These are phyloP conservation scores for Bilobella aurantiaca DNA, from an alignment of 1,140 invertebrate species.

Conservation along the genomic window DNA sequence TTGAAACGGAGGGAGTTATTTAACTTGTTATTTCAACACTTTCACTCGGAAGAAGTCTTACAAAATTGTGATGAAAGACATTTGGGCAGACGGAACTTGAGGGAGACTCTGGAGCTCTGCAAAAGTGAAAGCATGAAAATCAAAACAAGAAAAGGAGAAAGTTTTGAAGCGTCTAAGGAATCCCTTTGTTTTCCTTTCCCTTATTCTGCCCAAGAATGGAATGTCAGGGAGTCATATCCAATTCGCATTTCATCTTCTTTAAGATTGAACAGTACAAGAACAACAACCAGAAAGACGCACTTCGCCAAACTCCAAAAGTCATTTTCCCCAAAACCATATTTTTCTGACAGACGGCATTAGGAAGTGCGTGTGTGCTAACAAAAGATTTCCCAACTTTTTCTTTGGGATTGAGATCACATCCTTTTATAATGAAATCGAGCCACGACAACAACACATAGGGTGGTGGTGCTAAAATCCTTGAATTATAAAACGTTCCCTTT, in stretches of 20 bases:
- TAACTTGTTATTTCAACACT: too few species aligned
- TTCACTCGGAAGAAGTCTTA: too few species aligned
- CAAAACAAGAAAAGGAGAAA: neutral
- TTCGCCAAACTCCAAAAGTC: neutral
- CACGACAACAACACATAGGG: too few species aligned
- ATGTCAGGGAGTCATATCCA: neutral
- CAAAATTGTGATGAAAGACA: neutral
- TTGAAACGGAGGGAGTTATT: neutral
- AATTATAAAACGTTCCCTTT: too few species aligned
- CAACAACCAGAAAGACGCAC: neutral
- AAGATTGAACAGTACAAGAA: conserved; percentile 1
- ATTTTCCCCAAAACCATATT: conserved; percentile 6
- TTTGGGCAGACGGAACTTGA: neutral
- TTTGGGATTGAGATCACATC: too few species aligned
- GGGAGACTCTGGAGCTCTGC: too few species aligned
- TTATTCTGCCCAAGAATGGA: neutral
- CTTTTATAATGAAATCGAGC: too few species aligned
- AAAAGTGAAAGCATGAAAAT: neutral
- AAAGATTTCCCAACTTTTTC: too few species aligned
- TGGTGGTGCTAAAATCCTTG: too few species aligned
- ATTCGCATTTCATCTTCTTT: neutral
- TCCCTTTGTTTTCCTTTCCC: conserved; percentile 1
- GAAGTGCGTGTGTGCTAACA: too few species aligned
- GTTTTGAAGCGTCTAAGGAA: neutral
- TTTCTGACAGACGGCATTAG: neutral